These are phyloP conservation scores for Drosophila chauvacae DNA, from an alignment of 1,140 invertebrate species.

Conservation along the genomic window DNA sequence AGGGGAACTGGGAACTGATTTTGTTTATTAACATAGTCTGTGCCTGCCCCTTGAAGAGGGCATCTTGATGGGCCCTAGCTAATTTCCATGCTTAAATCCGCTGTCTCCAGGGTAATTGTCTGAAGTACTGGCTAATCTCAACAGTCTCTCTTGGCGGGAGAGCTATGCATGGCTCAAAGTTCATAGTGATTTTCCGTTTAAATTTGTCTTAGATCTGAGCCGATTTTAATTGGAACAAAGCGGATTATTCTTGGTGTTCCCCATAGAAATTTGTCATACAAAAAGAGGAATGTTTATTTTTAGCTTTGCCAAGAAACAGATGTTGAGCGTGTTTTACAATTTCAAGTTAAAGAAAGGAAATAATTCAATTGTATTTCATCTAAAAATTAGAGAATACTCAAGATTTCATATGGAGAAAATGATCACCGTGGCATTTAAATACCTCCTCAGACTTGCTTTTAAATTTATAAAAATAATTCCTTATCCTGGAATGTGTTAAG, in stretches of 20 bases:
- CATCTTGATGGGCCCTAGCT: slow-evolving; percentile 20
- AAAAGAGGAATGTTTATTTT: not conserved
- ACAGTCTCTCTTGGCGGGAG: slow-evolving; percentile 19
- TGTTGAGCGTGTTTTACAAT: not conserved
- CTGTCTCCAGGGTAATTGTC: slow-evolving; percentile 36
- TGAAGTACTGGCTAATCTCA: slow-evolving; percentile 25
- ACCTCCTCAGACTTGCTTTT: not conserved
- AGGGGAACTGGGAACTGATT: slow-evolving; percentile 13
- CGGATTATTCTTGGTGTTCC: slow-evolving; percentile 1
- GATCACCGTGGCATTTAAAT: not conserved
- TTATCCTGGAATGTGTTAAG: not conserved
- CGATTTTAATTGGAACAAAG: slow-evolving; percentile 28
- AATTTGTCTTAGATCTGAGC: slow-evolving; percentile 1
- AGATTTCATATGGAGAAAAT: not conserved
- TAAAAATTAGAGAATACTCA: not conserved
- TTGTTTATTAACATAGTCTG: slow-evolving; percentile 2
- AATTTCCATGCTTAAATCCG: slow-evolving; percentile 33
- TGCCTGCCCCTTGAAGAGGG: slow-evolving; percentile 14
- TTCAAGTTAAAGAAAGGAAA: no score
- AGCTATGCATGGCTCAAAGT: not conserved
- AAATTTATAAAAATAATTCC: accelerated
- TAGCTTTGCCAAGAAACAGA: slow-evolving; percentile 1
- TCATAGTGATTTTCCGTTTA: not conserved
- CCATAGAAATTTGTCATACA: not conserved
- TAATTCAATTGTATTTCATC: not conserved